Conservation (phyloP, 2,797 vertebrate species). For the Anomalospiza imberbis region DNA sequence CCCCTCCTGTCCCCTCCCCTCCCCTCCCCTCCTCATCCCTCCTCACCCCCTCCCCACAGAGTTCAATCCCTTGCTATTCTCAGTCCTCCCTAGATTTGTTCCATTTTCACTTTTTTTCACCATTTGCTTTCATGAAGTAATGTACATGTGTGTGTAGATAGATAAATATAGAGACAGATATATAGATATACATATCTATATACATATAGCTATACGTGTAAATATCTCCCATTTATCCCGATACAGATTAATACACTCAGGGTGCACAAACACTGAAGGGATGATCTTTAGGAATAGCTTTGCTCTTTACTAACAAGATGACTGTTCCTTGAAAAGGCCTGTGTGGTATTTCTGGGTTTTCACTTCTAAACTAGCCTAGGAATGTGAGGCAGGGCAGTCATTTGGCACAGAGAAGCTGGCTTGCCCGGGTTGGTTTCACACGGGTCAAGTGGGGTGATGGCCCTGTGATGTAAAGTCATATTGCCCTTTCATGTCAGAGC, state of each 20-base stretch:
- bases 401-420: not conserved
- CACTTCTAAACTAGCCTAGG: not conserved
- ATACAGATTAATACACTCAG: not conserved
- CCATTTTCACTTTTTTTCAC: not conserved
- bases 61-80: not conserved
- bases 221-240: not conserved
- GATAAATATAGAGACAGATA: too few relatives aligned
- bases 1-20: not conserved
- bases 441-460: not conserved
- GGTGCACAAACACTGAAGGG: not conserved
- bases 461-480: not conserved
- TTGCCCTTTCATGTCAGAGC: slow-evolving; percentile 33
- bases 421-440: not conserved
- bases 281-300: not conserved
- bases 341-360: not conserved
- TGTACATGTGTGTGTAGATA: not conserved
- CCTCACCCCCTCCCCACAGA: too few relatives aligned
- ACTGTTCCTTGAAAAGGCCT: not conserved
- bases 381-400: not conserved
- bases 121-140: not conserved
- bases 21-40: too few relatives aligned
- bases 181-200: not conserved
- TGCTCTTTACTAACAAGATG: not conserved
- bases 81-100: not conserved
- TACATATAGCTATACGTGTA: too few relatives aligned